These are phyloP conservation scores for Sympetrum striolatum DNA, from an alignment of 2,888 invertebrate genomes.

Conservation along the genomic window DNA sequence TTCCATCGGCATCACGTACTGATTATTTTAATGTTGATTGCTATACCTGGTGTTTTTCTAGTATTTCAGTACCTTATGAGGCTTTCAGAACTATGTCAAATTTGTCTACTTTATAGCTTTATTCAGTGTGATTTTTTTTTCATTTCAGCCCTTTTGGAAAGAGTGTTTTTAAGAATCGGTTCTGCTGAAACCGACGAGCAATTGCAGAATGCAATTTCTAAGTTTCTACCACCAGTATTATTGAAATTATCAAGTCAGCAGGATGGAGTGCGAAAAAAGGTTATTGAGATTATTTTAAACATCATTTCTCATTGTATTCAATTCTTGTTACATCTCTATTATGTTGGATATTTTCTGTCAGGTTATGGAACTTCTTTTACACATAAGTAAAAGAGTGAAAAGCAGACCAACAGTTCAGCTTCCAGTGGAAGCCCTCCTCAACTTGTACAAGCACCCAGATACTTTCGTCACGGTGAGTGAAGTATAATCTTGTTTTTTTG, in stretches of 20 bases:
- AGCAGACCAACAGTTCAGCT: constrained; percentile 83
- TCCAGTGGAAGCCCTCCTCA: constrained; percentile 82
- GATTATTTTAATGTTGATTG: neutral
- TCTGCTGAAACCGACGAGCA: constrained; percentile 90
- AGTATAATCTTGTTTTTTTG: neutral
- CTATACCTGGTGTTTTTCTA: neutral
- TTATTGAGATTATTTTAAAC: constrained; percentile 50
- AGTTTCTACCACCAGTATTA: constrained; percentile 87
- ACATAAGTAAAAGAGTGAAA: constrained; percentile 89
- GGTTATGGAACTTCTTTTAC: constrained; percentile 91
- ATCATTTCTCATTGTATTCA: neutral
- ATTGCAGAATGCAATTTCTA: constrained; percentile 78
- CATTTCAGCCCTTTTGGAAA: constrained; percentile 79
- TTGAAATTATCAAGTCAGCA: constrained; percentile 88
- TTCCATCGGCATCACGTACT: too few relatives aligned
- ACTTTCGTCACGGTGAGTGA: constrained; percentile 78
- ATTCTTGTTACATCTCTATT: neutral
- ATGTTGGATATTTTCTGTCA: constrained; percentile 57
- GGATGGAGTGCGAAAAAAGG: constrained; percentile 79
- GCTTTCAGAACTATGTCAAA: neutral
- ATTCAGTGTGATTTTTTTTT: constrained; percentile 34
- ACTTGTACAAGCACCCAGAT: constrained; percentile 81
- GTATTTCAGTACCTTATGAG: neutral
- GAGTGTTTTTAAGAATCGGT: constrained; percentile 87
- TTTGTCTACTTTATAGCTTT: neutral